A percentile compares a stretch with the other conserved stretches of the same genome.
Evolutionary conservation across 2,797 vertebrate genomes (phyloP).

Genomic region (Sebastes kiyomatsui): DNA sequence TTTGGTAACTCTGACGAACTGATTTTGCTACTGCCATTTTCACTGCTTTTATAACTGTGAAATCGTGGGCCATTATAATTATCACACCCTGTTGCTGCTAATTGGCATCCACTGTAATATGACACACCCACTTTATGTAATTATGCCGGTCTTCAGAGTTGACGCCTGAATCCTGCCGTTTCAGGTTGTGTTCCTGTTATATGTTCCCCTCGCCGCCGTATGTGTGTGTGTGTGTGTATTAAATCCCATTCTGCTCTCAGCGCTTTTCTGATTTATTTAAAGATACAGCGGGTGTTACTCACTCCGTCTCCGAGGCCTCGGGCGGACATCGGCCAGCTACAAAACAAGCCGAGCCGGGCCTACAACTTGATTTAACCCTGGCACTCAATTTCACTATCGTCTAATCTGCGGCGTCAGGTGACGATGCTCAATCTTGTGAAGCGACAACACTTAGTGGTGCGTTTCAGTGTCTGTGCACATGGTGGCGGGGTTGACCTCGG

Average conservation of each 20-base stretch:
- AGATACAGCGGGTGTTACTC: constrained; percentile 46
- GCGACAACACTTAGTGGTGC: constrained; percentile 23
- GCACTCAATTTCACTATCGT: constrained; percentile 55
- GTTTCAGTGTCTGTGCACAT: neutral
- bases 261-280: constrained; percentile 48
- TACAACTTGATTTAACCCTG: constrained; percentile 57
- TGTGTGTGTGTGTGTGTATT: neutral
- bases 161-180: neutral
- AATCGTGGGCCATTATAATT: neutral
- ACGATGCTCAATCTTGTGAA: constrained; percentile 53
- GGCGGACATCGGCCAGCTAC: constrained; percentile 17
- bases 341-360: constrained; percentile 34
- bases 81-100: neutral
- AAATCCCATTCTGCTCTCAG: constrained; percentile 33
- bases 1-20: neutral
- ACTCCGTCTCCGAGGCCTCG: constrained; percentile 24
- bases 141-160: neutral
- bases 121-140: neutral
- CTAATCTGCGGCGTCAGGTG: constrained; percentile 69
- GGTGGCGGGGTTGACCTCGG: neutral
- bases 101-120: neutral
- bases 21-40: neutral
- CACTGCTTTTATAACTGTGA: neutral
- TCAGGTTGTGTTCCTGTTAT: neutral
- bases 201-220: neutral